Percentiles rank a stretch among this genome's conserved stretches.
phyloP scores from a whole-genome alignment of 2,113 vertebrate genomes.

The Scopus umbretta region DNA sequence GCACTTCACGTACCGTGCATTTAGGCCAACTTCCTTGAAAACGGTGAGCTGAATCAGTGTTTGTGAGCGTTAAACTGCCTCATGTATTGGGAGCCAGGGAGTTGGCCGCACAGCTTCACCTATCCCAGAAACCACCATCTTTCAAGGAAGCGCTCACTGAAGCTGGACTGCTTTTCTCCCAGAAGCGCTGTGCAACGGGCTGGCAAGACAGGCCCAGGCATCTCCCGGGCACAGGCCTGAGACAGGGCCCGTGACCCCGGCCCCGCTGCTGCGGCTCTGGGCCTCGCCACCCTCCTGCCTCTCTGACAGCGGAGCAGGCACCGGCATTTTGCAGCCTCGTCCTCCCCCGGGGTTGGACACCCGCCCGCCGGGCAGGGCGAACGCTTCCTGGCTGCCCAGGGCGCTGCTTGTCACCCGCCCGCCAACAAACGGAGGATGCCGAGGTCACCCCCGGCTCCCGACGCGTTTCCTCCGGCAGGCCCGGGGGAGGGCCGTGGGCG shows the following conservation, averaged over 20 bases:
- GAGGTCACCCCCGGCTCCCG: background rate
- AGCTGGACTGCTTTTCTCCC: rapidly evolving
- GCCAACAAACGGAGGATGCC: conserved; percentile 49
- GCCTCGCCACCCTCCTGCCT: background rate
- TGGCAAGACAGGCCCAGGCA: too few relatives aligned
- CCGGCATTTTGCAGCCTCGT: background rate
- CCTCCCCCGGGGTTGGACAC: background rate
- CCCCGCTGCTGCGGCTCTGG: background rate
- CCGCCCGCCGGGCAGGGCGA: background rate
- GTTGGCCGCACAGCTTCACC: background rate
- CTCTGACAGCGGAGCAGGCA: background rate
- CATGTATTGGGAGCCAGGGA: rapidly evolving
- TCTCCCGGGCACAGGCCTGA: too few relatives aligned
- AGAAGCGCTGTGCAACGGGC: rapidly evolving
- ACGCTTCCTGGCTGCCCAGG: background rate
- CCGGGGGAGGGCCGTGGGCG: conserved; percentile 27
- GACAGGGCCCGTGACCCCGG: rapidly evolving
- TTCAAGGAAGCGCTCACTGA: background rate
- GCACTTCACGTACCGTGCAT: background rate
- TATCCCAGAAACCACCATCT: background rate
- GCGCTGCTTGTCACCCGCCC: background rate
- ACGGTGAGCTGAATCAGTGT: background rate
- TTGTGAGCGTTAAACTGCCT: rapidly evolving
- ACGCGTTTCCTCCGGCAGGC: conserved; percentile 56
- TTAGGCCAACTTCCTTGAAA: background rate